A percentile compares a stretch with the other conserved stretches of the same genome.
These are phyloP conservation scores for Novumbra hubbsi DNA, from an alignment of 2,797 vertebrate genomes.

Conservation along the genomic window DNA sequence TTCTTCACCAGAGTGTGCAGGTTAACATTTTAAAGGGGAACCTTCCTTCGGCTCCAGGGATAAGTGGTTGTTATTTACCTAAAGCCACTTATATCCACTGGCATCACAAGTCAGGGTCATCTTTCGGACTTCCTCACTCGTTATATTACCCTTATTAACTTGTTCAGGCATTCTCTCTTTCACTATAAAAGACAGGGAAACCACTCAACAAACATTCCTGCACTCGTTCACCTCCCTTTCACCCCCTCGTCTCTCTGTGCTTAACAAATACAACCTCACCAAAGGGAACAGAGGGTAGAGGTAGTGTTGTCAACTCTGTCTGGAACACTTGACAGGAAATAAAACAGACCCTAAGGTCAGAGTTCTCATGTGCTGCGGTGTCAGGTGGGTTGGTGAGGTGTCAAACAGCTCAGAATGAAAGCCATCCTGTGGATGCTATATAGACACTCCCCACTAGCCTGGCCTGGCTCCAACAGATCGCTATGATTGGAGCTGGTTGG, in stretches of 20 bases:
- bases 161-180: neutral
- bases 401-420: neutral
- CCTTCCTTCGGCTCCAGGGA: constrained; percentile 32
- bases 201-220: constrained; percentile 4
- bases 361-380: neutral
- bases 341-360: neutral
- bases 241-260: neutral
- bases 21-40: constrained; percentile 36
- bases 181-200: neutral
- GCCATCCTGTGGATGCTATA: neutral
- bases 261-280: neutral
- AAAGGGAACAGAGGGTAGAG: neutral
- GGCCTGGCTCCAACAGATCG: constrained; percentile 37
- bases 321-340: neutral
- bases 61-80: constrained; percentile 40
- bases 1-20: constrained; percentile 10
- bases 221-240: neutral
- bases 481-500: constrained; percentile 25
- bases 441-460: constrained; percentile 35
- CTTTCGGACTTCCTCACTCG: neutral
- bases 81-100: constrained; percentile 45
- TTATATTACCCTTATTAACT: constrained; percentile 11
- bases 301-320: neutral
- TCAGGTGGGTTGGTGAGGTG: constrained; percentile 8
- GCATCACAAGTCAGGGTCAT: constrained; percentile 54